phyloP scores from a whole-genome alignment of 1,140 invertebrate genomes.

The Drosophila sturtevanti region DNA sequence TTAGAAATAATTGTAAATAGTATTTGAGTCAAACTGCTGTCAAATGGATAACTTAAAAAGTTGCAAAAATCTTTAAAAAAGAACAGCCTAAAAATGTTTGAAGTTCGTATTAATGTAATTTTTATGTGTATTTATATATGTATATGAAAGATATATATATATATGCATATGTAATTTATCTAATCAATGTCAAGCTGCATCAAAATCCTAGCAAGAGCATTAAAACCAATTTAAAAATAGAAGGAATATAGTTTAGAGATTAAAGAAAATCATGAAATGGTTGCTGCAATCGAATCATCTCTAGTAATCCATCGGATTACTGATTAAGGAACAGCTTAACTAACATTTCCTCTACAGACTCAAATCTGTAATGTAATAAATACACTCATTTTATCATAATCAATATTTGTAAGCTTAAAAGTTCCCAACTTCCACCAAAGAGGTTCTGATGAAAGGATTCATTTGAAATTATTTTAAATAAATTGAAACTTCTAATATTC shows the following conservation, averaged over 20 bases:
- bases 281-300: no score
- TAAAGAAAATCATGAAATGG: not conserved
- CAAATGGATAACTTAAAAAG: slow-evolving; percentile 7
- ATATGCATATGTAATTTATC: slow-evolving; percentile 5
- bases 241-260: not conserved
- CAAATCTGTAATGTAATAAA: no score
- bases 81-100: slow-evolving; percentile 30
- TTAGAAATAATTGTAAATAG: slow-evolving; percentile 6
- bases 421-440: no score
- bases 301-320: no score
- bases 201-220: not conserved
- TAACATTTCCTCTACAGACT: no score
- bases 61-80: slow-evolving; percentile 7
- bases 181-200: slow-evolving; percentile 45
- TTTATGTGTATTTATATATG: not conserved
- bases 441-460: no score
- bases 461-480: no score
- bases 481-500: no score
- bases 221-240: not conserved
- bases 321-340: no score
- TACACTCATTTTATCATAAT: no score
- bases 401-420: no score
- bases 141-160: slow-evolving; percentile 11
- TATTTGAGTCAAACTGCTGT: not conserved
- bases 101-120: slow-evolving; percentile 29